Base-by-base conservation (phyloP, 2,113 vertebrate genomes). In the Perca schrenkii region DNA sequence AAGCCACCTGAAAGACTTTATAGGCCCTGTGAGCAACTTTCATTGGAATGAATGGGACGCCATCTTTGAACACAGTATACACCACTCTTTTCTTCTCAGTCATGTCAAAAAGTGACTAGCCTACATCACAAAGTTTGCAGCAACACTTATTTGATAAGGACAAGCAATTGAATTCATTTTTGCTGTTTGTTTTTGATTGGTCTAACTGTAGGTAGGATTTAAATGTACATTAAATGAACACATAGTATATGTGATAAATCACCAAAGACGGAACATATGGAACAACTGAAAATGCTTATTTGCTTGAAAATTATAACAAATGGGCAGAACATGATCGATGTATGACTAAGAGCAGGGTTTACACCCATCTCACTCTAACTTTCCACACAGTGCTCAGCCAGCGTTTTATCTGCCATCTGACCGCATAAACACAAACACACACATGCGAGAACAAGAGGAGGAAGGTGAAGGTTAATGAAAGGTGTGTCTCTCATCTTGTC, bases 401-500 rank as follows among this genome's bases (percentile, higher is more conserved):
- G 43, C 1, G 6, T 57, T 52, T 73, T 69, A 80, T 77, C 66
- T 84, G 22, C 74, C 49, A 64, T 74, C 61, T 47, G 21, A 64
- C 28, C 80, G 6, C 36, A 73, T 61, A 57, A 47, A 80, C 54
- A 72, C 71, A 60, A 65, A 76, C 28, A 56, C 25, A 22, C 52
- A 21, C 52, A n/a, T 4, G 25, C 8, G 6, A 73, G 86, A 77
- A 88, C 84, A 86, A 85, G 71, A 11, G 71, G 36, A 87, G 89
- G 91, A 92, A 91, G 87, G 87, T 87, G 81, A 93, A 92, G 91
- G 87, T 87, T 88, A 92, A 86, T 86, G 82, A 90, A 90, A 90
- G 73, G 88, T 85, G 83, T 79, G 83, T 73, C 81, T 70, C 62
- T 75, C n/a, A 25, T 87, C 83, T 79, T 73, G 74, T 82, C 84